Conservation (phyloP, 2,113 vertebrate species). For the Hydrolagus affinis region DNA sequence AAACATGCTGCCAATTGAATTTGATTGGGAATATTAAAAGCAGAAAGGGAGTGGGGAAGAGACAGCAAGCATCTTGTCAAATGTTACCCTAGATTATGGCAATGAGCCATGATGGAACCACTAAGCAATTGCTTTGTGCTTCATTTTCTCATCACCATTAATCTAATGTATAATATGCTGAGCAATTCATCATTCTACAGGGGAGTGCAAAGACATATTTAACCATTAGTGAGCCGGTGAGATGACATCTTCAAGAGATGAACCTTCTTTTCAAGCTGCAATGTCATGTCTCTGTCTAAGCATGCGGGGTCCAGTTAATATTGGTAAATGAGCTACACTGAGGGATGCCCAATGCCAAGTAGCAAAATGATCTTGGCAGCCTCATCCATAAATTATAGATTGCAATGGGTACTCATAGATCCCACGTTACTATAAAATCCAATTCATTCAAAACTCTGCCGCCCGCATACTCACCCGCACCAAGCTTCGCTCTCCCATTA, state of each 20-base stretch:
- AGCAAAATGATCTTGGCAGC: neutral
- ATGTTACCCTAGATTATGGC: constrained; percentile 24
- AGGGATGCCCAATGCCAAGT: neutral
- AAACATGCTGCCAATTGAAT: constrained; percentile 7
- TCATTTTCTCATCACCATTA: constrained; percentile 27
- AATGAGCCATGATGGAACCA: constrained; percentile 26
- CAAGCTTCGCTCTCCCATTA: too few relatives aligned
- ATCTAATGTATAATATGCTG: constrained; percentile 22
- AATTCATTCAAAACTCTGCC: too few relatives aligned
- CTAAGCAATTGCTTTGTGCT: constrained; percentile 31
- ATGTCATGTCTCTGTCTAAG: neutral
- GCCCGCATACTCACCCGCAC: too few relatives aligned
- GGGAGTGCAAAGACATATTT: neutral
- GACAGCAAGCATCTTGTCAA: constrained; percentile 1
- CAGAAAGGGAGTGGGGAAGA: neutral
- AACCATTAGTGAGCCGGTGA: neutral
- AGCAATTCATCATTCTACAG: constrained; percentile 16
- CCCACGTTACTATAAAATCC: too few relatives aligned
- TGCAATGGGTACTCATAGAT: neutral
- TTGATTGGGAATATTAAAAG: neutral
- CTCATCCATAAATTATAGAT: constrained; percentile 2
- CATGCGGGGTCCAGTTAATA: neutral
- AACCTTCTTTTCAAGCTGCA: neutral
- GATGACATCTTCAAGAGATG: neutral
- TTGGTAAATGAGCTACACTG: neutral